Percentiles rank a stretch among this genome's conserved stretches.
phyloP scores from a whole-genome alignment of 2,797 vertebrate genomes.

The Danio kyathit region DNA sequence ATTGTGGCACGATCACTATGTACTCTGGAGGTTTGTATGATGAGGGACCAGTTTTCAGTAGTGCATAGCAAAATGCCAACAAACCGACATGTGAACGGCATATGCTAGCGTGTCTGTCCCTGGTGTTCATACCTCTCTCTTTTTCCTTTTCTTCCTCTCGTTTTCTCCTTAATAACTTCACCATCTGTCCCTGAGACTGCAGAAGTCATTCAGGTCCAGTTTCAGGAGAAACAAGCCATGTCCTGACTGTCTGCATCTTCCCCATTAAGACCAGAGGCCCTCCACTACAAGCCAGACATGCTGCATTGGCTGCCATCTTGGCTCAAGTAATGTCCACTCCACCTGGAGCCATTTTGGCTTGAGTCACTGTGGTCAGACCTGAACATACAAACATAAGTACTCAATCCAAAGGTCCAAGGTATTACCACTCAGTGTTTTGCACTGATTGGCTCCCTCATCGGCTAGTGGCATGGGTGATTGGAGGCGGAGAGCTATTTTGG shows the following conservation, averaged over 20 bases:
- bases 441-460: constrained; percentile 54
- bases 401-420: constrained; percentile 38
- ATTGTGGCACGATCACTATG: neutral
- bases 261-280: constrained; percentile 56
- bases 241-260: constrained; percentile 50
- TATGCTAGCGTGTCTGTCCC: constrained; percentile 20
- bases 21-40: neutral
- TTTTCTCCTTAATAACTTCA: constrained; percentile 53
- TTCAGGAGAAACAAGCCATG: constrained; percentile 57
- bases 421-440: constrained; percentile 48
- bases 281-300: constrained; percentile 53
- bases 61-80: neutral
- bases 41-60: constrained; percentile 7
- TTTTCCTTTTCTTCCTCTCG: constrained; percentile 10
- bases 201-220: constrained; percentile 51
- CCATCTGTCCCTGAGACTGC: constrained; percentile 55
- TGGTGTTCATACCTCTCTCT: constrained; percentile 38
- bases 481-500: constrained; percentile 52
- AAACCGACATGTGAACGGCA: neutral
- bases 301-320: constrained; percentile 58
- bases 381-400: constrained; percentile 41
- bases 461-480: constrained; percentile 47
- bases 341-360: constrained; percentile 63
- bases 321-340: constrained; percentile 56
- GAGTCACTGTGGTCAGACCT: constrained; percentile 40